These are phyloP conservation scores for Octomys mimax DNA, from an alignment of 2,797 vertebrate genomes.

Conservation along the genomic window DNA sequence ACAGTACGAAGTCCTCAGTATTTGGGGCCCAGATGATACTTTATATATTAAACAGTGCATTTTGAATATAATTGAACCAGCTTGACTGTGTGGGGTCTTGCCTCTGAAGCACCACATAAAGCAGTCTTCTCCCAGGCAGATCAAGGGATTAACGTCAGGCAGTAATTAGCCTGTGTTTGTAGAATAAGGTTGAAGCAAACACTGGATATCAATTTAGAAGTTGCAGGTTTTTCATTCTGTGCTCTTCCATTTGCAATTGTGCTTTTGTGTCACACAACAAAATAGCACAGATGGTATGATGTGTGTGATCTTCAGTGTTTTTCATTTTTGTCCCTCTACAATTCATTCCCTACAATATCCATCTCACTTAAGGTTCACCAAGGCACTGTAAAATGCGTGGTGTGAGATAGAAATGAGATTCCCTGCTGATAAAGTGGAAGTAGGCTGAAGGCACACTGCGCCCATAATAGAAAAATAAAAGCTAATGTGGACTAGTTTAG, in stretches of 20 bases:
- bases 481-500: slow-evolving; percentile 71
- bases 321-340: slow-evolving; percentile 81
- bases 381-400: slow-evolving; percentile 65
- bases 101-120: slow-evolving; percentile 65
- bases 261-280: slow-evolving; percentile 72
- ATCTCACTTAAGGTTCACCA: slow-evolving; percentile 75
- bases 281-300: slow-evolving; percentile 80
- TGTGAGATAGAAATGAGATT: slow-evolving; percentile 80
- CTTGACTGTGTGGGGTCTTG: not conserved
- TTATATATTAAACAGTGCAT: not conserved
- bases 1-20: not conserved
- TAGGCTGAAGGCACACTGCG: slow-evolving; percentile 80
- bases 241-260: slow-evolving; percentile 72
- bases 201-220: slow-evolving; percentile 75
- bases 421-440: slow-evolving; percentile 83
- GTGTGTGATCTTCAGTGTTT: slow-evolving; percentile 78
- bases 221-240: slow-evolving; percentile 77
- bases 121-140: slow-evolving; percentile 64
- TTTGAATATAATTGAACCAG: slow-evolving; percentile 59
- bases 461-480: slow-evolving; percentile 81
- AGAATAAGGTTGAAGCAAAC: slow-evolving; percentile 67
- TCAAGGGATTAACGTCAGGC: slow-evolving; percentile 78
- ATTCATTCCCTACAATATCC: slow-evolving; percentile 78
- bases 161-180: slow-evolving; percentile 78
- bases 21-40: slow-evolving; percentile 29